Evolutionary conservation across 1,140 invertebrate genomes (phyloP).

Genomic region (Periplaneta americana): DNA sequence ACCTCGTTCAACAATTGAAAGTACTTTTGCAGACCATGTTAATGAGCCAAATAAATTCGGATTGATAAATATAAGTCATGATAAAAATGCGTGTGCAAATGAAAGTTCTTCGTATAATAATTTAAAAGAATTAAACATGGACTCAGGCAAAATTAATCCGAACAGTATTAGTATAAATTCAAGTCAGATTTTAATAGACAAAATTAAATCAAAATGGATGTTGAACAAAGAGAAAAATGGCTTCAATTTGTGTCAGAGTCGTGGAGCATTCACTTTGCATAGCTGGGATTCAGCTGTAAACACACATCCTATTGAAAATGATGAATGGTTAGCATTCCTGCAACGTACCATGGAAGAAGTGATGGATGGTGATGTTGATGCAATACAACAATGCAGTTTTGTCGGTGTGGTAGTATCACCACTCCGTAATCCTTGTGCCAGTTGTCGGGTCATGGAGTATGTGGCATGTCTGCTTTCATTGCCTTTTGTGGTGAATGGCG

Average conservation of each 20-base stretch:
- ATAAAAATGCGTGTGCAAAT: background rate
- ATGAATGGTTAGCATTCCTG: constrained; percentile 74
- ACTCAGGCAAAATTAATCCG: background rate
- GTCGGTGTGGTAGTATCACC: constrained; percentile 66
- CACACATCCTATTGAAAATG: constrained; percentile 64
- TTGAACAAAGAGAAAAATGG: background rate
- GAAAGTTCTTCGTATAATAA: background rate
- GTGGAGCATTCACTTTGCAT: constrained; percentile 24
- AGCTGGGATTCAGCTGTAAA: constrained; percentile 18
- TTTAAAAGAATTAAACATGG: background rate
- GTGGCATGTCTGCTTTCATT: constrained; percentile 63
- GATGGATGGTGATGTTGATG: constrained; percentile 66
- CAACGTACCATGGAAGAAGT: constrained; percentile 41
- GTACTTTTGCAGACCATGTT: background rate
- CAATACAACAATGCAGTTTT: constrained; percentile 63
- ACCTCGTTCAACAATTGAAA: no score
- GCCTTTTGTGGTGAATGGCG: constrained; percentile 53
- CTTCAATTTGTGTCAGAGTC: constrained; percentile 17
- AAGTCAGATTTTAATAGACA: background rate
- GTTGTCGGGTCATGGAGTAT: constrained; percentile 55
- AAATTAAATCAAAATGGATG: background rate
- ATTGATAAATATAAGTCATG: background rate
- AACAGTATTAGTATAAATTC: background rate
- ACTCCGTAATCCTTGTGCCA: constrained; percentile 55
- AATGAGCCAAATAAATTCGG: background rate